phyloP scores from a whole-genome alignment of 2,888 invertebrate genomes.

The Lepeophtheirus nordmannii region DNA sequence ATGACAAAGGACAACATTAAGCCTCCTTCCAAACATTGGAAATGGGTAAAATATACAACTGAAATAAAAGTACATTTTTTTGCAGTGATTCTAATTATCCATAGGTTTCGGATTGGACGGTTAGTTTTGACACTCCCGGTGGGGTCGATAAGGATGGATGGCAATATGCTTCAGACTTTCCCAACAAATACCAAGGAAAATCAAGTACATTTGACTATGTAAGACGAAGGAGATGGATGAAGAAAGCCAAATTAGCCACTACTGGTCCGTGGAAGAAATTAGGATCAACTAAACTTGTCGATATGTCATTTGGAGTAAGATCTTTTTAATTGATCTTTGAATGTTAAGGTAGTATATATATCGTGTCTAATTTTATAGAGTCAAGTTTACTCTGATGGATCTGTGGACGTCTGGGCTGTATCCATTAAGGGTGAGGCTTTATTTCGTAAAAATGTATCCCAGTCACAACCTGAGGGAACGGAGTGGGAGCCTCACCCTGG shows the following conservation, averaged over 20 bases:
- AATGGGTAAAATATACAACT: no score
- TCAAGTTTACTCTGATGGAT: conserved; percentile 23
- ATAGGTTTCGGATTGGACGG: conserved; percentile 73
- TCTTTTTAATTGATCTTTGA: conserved; percentile 27
- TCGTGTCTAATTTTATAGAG: no score
- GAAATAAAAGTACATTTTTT: conserved; percentile 28
- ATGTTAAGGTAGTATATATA: no score
- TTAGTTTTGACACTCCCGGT: conserved; percentile 76
- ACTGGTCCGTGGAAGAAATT: conserved; percentile 76
- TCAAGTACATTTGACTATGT: conserved; percentile 74
- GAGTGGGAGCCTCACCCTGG: conserved; percentile 45
- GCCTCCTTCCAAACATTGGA: conserved; percentile 68
- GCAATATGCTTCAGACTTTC: conserved; percentile 88
- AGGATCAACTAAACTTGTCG: conserved; percentile 68
- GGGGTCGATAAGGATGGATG: conserved; percentile 81
- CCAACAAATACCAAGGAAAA: conserved; percentile 64
- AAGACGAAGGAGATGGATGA: conserved; percentile 62
- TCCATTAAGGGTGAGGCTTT: conserved; percentile 73
- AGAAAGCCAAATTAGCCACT: conserved; percentile 62
- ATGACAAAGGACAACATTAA: conserved; percentile 71
- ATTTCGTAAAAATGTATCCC: conserved; percentile 58
- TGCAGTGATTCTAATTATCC: conserved; percentile 38
- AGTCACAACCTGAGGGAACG: conserved; percentile 53
- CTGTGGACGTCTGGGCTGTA: conserved; percentile 55
- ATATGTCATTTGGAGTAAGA: conserved; percentile 43